These are phyloP conservation scores for Romanogobio albipinnatus DNA, from an alignment of 2,113 vertebrate genomes.

Conservation along the genomic window DNA sequence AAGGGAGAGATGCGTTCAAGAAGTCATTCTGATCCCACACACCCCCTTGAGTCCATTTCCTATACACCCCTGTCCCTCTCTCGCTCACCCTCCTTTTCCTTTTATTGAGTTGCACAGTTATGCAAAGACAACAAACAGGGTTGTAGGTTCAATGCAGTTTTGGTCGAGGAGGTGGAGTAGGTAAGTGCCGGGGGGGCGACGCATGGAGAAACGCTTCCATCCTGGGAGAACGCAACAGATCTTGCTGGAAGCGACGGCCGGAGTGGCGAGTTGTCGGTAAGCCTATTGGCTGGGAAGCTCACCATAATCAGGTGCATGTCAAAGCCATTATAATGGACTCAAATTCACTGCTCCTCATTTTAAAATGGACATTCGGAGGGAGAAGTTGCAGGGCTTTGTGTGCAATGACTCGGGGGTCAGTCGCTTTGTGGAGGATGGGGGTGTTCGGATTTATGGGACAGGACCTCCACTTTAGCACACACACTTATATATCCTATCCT, in stretches of 20 bases:
- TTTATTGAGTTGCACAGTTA: slow-evolving; percentile 90
- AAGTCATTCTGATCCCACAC: slow-evolving; percentile 97
- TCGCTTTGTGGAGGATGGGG: slow-evolving; percentile 72
- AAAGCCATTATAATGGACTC: slow-evolving; percentile 82
- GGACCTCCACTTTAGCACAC: slow-evolving; percentile 60
- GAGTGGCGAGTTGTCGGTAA: neutral
- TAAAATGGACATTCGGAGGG: slow-evolving; percentile 80
- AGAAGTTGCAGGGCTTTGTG: slow-evolving; percentile 76
- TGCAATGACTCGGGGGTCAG: slow-evolving; percentile 86
- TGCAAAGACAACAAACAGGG: slow-evolving; percentile 94
- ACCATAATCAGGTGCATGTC: slow-evolving; percentile 81
- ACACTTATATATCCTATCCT: neutral
- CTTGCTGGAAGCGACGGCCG: neutral
- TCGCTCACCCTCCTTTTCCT: slow-evolving; percentile 55
- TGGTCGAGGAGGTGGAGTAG: slow-evolving; percentile 75
- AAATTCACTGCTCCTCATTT: slow-evolving; percentile 81
- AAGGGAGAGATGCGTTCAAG: slow-evolving; percentile 97
- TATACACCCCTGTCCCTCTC: slow-evolving; percentile 54
- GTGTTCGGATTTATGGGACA: slow-evolving; percentile 76
- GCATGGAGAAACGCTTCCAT: slow-evolving; percentile 78
- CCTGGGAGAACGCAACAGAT: slow-evolving; percentile 84
- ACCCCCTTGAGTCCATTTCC: slow-evolving; percentile 72
- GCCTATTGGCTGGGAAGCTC: slow-evolving; percentile 72
- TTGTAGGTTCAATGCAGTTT: slow-evolving; percentile 90
- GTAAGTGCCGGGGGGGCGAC: slow-evolving; percentile 80